A percentile compares a stretch with the other conserved stretches of the same genome.
These are phyloP conservation scores for Esperia sulphurella DNA, from an alignment of 2,888 invertebrate genomes.

Conservation along the genomic window DNA sequence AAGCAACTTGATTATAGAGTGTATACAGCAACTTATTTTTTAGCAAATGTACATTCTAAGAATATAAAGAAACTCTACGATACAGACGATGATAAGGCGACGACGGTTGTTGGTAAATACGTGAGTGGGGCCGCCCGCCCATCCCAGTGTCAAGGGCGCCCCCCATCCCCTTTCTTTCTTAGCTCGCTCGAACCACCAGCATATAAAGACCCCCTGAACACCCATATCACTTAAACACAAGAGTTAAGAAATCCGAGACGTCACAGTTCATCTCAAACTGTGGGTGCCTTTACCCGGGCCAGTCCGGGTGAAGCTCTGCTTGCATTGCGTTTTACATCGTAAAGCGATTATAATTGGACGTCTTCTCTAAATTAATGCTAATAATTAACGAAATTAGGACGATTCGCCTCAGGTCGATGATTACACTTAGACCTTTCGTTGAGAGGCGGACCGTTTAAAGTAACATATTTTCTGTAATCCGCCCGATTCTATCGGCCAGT, in stretches of 20 bases:
- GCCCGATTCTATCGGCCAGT: not conserved
- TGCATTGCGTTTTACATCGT: conserved; percentile 33
- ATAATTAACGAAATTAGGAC: conserved; percentile 36
- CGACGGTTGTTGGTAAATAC: conserved; percentile 38
- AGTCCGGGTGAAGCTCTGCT: conserved; percentile 30
- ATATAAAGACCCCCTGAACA: conserved; percentile 31
- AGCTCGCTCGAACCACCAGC: conserved; percentile 25
- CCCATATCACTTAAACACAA: conserved; percentile 21
- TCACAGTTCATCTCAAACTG: conserved; percentile 28
- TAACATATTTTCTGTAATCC: not conserved
- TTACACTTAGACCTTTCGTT: conserved; percentile 22
- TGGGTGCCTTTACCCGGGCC: conserved; percentile 23
- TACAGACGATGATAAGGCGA: conserved; percentile 16
- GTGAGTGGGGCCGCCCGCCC: conserved; percentile 33
- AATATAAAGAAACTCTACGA: conserved; percentile 4
- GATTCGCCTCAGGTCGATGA: conserved; percentile 19
- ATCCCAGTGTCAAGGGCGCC: conserved; percentile 66
- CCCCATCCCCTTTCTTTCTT: conserved; percentile 35
- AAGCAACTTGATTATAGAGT: too few relatives aligned
- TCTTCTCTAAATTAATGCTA: conserved; percentile 38
- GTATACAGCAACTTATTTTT: too few relatives aligned
- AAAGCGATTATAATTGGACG: conserved; percentile 35
- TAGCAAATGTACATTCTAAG: too few relatives aligned
- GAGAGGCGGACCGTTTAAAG: not conserved
- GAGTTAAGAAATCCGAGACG: conserved; percentile 15